Evolutionary conservation across 2,888 invertebrate genomes (phyloP).

Genomic region (Lasioglossum malachurum): DNA sequence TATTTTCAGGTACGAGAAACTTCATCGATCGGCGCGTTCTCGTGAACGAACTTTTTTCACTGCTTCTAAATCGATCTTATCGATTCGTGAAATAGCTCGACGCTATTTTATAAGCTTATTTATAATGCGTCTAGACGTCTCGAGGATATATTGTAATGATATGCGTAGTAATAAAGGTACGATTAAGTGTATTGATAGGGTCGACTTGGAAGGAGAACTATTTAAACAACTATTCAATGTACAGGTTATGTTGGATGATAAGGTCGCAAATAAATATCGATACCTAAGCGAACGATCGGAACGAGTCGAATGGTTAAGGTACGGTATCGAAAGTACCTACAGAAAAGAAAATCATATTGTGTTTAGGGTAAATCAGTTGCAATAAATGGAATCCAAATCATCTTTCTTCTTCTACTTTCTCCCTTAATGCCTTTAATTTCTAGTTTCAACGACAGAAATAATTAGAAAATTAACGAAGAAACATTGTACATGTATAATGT

Average conservation of each 20-base stretch:
- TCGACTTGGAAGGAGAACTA: constrained; percentile 35
- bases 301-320: constrained; percentile 2
- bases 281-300: constrained; percentile 32
- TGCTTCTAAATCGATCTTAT: constrained; percentile 50
- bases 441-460: neutral
- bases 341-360: constrained; percentile 36
- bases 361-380: constrained; percentile 49
- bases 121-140: constrained; percentile 42
- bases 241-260: constrained; percentile 33
- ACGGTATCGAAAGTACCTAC: neutral
- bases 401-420: constrained; percentile 20
- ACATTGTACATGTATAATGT: neutral
- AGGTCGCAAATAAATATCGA: constrained; percentile 31
- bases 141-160: constrained; percentile 46
- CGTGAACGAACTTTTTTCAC: constrained; percentile 13
- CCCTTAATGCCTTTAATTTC: neutral
- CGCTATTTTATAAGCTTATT: constrained; percentile 51
- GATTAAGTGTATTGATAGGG: constrained; percentile 44
- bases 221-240: constrained; percentile 39
- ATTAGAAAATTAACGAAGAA: neutral
- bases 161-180: constrained; percentile 32
- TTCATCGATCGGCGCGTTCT: constrained; percentile 32
- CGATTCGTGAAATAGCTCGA: constrained; percentile 45
- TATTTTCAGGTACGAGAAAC: constrained; percentile 20
- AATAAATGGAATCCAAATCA: constrained; percentile 49